Conservation (phyloP, 2,113 vertebrate species). For the Gobiocypris rarus region DNA sequence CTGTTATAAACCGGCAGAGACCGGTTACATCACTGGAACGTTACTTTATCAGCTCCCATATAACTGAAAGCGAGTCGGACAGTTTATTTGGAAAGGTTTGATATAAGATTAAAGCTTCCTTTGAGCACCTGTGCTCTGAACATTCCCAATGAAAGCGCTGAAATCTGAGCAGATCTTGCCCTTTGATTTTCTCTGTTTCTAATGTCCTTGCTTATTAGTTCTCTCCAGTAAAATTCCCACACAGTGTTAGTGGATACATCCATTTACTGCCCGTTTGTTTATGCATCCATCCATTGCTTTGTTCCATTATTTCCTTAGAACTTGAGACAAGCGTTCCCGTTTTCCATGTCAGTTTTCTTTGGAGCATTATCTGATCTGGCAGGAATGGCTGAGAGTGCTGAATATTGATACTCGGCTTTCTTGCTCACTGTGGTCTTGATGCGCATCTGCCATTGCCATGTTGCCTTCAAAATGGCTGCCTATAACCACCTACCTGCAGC, state of each 20-base stretch:
- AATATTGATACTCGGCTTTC: constrained; percentile 12
- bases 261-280: constrained; percentile 16
- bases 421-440: not conserved
- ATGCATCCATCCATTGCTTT: constrained; percentile 40
- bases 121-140: constrained; percentile 24
- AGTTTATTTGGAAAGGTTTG: constrained; percentile 30
- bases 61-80: not conserved
- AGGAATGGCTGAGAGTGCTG: constrained; percentile 7
- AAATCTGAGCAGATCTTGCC: constrained; percentile 29
- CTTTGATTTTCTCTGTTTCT: constrained; percentile 42
- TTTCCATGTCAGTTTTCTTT: not conserved
- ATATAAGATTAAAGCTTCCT: constrained; percentile 22
- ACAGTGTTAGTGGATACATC: constrained; percentile 34
- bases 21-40: not conserved
- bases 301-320: constrained; percentile 41
- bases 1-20: not conserved
- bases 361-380: constrained; percentile 48
- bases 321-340: not conserved
- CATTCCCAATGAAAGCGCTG: constrained; percentile 14
- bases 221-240: constrained; percentile 3
- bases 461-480: not conserved
- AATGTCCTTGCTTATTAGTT: constrained; percentile 39
- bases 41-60: not conserved
- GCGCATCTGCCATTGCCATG: not conserved
- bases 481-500: not conserved